These are phyloP conservation scores for Zaprionus kolodkinae DNA, from an alignment of 1,140 invertebrate genomes.

Conservation along the genomic window DNA sequence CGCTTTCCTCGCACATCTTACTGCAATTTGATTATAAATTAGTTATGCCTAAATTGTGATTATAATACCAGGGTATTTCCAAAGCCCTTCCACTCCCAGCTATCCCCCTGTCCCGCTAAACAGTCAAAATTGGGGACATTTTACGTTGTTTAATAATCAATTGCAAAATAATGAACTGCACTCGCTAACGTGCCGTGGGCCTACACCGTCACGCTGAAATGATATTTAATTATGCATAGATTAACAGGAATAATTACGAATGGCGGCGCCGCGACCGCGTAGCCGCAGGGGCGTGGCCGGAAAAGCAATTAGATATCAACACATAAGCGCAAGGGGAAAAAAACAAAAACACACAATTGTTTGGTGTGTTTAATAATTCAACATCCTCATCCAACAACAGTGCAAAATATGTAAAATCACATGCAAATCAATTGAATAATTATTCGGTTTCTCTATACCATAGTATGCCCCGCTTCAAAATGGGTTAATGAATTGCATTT, in stretches of 20 bases:
- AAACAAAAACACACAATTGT: conserved; percentile 5
- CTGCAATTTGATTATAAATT: not conserved
- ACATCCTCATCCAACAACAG: not conserved
- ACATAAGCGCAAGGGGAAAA: not conserved
- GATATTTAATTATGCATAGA: conserved; percentile 73
- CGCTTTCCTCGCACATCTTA: not conserved
- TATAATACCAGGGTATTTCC: not conserved
- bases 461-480: conserved; percentile 3
- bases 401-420: conserved; percentile 1
- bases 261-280: not conserved
- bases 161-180: conserved; percentile 39
- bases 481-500: conserved; percentile 40
- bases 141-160: conserved; percentile 25
- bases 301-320: conserved; percentile 41
- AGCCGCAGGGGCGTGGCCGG: conserved; percentile 27
- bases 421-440: conserved; percentile 16
- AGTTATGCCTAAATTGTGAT: not conserved
- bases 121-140: conserved; percentile 21
- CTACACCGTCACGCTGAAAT: conserved; percentile 43
- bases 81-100: not conserved
- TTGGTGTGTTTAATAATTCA: conserved; percentile 43
- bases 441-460: not conserved
- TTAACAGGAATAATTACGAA: conserved; percentile 42
- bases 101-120: not conserved
- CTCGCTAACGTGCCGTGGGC: not conserved